phyloP scores from a whole-genome alignment of 2,113 vertebrate species.

The Clarias gariepinus region DNA sequence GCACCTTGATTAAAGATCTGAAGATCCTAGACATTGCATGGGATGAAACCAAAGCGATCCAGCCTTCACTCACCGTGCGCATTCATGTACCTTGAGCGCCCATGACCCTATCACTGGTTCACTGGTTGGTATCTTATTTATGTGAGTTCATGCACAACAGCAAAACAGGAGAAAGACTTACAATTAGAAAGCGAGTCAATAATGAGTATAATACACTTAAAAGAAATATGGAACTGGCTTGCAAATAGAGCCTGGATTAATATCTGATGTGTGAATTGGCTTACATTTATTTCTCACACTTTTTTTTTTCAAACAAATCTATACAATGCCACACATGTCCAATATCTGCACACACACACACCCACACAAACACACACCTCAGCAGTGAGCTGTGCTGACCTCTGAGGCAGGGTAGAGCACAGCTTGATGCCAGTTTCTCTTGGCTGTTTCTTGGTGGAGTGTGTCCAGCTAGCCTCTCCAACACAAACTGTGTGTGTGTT shows the following conservation, averaged over 20 bases:
- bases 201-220: neutral
- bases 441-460: conserved; percentile 48
- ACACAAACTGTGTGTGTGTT: conserved; percentile 53
- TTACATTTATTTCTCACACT: neutral
- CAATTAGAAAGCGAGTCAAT: neutral
- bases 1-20: too few relatives aligned
- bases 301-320: neutral
- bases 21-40: too few relatives aligned
- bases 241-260: neutral
- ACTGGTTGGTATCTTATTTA: too few relatives aligned
- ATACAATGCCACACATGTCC: neutral
- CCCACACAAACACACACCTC: conserved; percentile 15
- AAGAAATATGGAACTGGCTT: neutral
- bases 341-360: conserved; percentile 9
- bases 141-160: too few relatives aligned
- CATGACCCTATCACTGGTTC: too few relatives aligned
- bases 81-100: too few relatives aligned
- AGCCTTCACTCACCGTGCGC: too few relatives aligned
- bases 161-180: neutral
- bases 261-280: neutral
- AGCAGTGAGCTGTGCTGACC: conserved; percentile 28
- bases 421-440: conserved; percentile 53
- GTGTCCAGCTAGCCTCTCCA: conserved; percentile 43
- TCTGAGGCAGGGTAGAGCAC: conserved; percentile 41
- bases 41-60: too few relatives aligned